Percentiles rank a stretch among this genome's conserved stretches.
These are phyloP conservation scores for Tortricodes alternella DNA, from an alignment of 2,888 invertebrate genomes.

Conservation along the genomic window DNA sequence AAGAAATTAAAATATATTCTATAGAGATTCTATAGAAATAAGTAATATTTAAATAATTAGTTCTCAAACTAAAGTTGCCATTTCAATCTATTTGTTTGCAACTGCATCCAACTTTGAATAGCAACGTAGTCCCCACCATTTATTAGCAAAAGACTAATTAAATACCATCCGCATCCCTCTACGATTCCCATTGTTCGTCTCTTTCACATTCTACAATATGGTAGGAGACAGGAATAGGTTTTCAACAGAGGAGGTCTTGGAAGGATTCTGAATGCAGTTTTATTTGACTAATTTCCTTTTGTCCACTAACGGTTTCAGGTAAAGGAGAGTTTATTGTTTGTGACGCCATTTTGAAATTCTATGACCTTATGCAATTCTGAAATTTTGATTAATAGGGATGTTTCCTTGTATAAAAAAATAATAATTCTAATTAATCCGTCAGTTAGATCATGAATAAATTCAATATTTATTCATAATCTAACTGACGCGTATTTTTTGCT, in stretches of 20 bases:
- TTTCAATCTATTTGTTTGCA: constrained; percentile 6
- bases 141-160: background rate
- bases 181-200: background rate
- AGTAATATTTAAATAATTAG: no score
- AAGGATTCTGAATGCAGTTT: background rate
- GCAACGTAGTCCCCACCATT: background rate
- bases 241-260: no score
- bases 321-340: background rate
- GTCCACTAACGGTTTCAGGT: background rate
- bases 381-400: no score
- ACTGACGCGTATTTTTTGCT: no score
- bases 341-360: background rate
- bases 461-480: no score
- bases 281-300: background rate
- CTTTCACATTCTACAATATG: background rate
- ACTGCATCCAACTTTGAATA: constrained; percentile 4
- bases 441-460: no score
- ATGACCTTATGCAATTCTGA: no score
- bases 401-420: no score
- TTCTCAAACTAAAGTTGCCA: background rate
- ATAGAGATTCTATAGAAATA: background rate
- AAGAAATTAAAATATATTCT: no score
- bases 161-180: background rate
- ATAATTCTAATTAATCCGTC: no score
- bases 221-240: background rate